These are phyloP conservation scores for Eciton burchellii DNA, from an alignment of 1,140 invertebrate species.

Conservation along the genomic window DNA sequence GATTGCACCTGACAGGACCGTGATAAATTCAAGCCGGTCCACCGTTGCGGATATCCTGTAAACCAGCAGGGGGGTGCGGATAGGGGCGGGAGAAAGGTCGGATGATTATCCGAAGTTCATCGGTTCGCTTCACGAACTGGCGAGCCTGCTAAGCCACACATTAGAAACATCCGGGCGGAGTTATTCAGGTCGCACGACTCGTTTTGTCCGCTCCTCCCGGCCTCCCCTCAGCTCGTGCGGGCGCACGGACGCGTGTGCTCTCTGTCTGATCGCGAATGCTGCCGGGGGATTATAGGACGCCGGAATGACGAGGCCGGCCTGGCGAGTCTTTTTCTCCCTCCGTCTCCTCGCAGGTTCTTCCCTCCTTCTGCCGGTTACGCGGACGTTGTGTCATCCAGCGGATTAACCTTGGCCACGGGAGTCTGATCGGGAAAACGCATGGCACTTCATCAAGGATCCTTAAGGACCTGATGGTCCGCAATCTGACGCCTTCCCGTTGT, in stretches of 20 bases:
- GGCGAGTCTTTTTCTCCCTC: slow-evolving; percentile 43
- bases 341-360: slow-evolving; percentile 33
- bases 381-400: slow-evolving; percentile 79
- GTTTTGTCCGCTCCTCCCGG: slow-evolving; percentile 58
- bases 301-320: slow-evolving; percentile 69
- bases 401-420: slow-evolving; percentile 75
- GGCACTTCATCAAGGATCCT: slow-evolving; percentile 21
- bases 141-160: slow-evolving; percentile 74
- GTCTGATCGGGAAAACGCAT: slow-evolving; percentile 58
- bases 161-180: slow-evolving; percentile 79
- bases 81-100: slow-evolving; percentile 19
- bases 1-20: slow-evolving; percentile 34
- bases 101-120: slow-evolving; percentile 75
- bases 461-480: neutral
- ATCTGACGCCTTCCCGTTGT: too few relatives aligned
- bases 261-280: slow-evolving; percentile 79
- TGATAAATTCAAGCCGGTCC: slow-evolving; percentile 28
- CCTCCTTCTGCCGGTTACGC: slow-evolving; percentile 76
- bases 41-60: slow-evolving; percentile 1
- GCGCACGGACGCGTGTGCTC: slow-evolving; percentile 43
- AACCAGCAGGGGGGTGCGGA: neutral
- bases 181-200: slow-evolving; percentile 77
- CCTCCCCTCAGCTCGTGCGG: slow-evolving; percentile 42
- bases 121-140: slow-evolving; percentile 71
- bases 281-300: slow-evolving; percentile 76